Evolutionary conservation across 2,797 vertebrate genomes (phyloP).

Genomic region (Nannoperca australis): DNA sequence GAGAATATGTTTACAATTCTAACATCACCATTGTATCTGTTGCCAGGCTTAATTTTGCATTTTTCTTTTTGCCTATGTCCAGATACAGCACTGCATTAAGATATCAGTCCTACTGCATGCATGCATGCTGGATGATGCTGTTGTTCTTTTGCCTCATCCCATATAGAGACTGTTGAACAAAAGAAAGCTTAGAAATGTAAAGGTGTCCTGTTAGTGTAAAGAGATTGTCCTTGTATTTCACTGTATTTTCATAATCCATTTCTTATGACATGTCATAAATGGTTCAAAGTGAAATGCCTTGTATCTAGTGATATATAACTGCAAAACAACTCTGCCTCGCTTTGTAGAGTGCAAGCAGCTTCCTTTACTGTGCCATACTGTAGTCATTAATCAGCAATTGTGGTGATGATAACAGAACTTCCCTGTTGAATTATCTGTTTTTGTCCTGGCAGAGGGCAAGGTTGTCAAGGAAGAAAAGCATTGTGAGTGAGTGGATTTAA

Average conservation of each 20-base stretch:
- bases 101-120: background rate
- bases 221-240: background rate
- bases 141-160: background rate
- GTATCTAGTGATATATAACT: background rate
- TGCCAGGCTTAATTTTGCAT: conserved; percentile 5
- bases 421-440: conserved; percentile 6
- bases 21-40: background rate
- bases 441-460: conserved; percentile 17
- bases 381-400: conserved; percentile 46
- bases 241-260: background rate
- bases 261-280: background rate
- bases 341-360: background rate
- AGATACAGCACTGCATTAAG: background rate
- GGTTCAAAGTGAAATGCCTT: background rate
- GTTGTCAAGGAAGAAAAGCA: background rate
- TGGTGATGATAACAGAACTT: conserved; percentile 27
- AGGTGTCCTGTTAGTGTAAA: background rate
- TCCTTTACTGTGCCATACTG: conserved; percentile 13
- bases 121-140: background rate
- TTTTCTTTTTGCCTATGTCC: background rate
- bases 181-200: background rate
- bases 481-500: conserved; percentile 43
- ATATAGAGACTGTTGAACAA: background rate
- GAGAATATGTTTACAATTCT: background rate
- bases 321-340: background rate